These are phyloP conservation scores for Heteractis magnifica DNA, from an alignment of 92 coral and sea anemone species.

Conservation along the genomic window DNA sequence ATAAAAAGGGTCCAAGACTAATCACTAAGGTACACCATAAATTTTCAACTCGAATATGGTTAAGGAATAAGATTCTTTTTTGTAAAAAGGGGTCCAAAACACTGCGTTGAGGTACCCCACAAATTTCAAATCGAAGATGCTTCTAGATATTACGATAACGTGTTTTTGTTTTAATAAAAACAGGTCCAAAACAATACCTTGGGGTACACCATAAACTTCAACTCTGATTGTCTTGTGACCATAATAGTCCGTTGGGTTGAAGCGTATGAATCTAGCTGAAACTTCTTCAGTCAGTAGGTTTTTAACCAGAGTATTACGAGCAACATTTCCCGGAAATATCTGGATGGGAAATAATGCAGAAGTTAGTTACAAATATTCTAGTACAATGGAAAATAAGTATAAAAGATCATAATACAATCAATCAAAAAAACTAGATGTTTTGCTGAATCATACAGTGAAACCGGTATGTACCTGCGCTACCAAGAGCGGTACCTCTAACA, in stretches of 20 bases:
- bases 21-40: not conserved
- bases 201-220: constrained; percentile 59
- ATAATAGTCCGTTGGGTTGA: constrained; percentile 59
- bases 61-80: too few relatives aligned
- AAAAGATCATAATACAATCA: too few relatives aligned
- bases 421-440: too few relatives aligned
- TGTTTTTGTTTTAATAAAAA: not conserved
- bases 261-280: constrained; percentile 50
- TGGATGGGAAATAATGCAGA: not conserved
- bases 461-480: too few relatives aligned
- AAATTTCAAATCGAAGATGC: not conserved
- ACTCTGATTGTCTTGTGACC: constrained; percentile 62
- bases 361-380: not conserved
- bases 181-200: constrained; percentile 33
- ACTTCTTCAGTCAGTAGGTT: constrained; percentile 52
- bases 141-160: not conserved
- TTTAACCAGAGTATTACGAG: constrained; percentile 55
- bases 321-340: constrained; percentile 57
- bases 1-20: not conserved
- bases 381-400: not conserved
- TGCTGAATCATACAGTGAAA: too few relatives aligned
- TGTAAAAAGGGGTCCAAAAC: not conserved
- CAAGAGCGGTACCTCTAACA: too few relatives aligned
- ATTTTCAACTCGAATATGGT: not conserved
- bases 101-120: not conserved